A percentile compares a stretch with the other conserved stretches of the same genome.
Conservation (phyloP, 2,113 vertebrate species). For the Myotis lucifugus region DNA sequence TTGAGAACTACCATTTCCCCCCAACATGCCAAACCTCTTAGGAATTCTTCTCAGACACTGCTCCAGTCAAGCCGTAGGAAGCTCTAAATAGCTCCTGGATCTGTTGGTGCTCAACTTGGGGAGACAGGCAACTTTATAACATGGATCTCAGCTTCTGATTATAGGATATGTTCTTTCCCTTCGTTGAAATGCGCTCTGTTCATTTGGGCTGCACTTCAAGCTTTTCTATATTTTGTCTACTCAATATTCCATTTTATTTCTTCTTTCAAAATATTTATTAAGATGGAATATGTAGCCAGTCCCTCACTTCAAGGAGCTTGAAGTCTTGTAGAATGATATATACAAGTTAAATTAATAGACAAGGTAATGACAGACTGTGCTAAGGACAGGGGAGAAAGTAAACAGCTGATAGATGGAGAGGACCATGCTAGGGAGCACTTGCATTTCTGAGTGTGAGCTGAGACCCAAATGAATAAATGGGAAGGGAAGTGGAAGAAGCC, state of each 20-base stretch:
- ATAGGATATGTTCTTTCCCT: constrained; percentile 24
- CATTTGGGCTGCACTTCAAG: neutral
- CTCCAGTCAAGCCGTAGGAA: neutral
- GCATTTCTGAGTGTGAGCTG: neutral
- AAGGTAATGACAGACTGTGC: neutral
- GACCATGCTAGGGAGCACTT: fast-evolving
- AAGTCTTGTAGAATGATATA: neutral
- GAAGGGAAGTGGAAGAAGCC: neutral
- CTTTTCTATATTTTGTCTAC: neutral
- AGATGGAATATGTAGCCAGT: neutral
- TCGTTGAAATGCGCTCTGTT: neutral
- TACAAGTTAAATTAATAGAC: neutral
- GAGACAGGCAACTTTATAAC: too few species aligned
- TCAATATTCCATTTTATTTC: neutral
- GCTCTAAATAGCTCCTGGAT: neutral
- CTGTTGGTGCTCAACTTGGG: neutral
- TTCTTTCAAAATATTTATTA: neutral
- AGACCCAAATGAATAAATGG: neutral
- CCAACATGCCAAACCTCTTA: neutral
- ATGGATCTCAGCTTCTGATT: constrained; percentile 35
- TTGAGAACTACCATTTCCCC: neutral
- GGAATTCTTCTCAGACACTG: neutral
- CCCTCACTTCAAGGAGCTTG: neutral
- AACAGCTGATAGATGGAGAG: neutral
- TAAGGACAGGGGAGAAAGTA: neutral